Percentiles rank a stretch among this genome's conserved stretches.
These are phyloP conservation scores for Helicoverpa armigera DNA, from an alignment of 1,140 invertebrate genomes.

Conservation along the genomic window DNA sequence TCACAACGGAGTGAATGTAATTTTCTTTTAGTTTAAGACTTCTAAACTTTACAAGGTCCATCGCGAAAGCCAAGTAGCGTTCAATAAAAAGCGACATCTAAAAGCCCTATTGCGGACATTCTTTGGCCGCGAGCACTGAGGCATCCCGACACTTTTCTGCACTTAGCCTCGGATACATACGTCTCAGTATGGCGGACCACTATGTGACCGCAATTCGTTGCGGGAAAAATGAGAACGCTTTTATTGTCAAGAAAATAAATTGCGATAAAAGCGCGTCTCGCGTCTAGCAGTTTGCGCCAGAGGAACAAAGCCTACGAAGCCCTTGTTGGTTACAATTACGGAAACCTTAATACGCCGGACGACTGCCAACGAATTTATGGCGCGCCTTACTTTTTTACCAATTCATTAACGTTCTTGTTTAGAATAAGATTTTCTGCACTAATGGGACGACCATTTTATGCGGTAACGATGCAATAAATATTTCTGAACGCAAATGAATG, in stretches of 20 bases:
- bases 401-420: conserved; percentile 54
- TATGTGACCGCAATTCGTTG: conserved; percentile 69
- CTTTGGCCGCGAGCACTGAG: conserved; percentile 61
- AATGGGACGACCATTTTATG: conserved; percentile 37
- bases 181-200: conserved; percentile 49
- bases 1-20: neutral
- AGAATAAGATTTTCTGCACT: conserved; percentile 25
- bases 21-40: conserved; percentile 34
- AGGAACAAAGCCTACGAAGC: conserved; percentile 63
- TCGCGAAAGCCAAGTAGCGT: conserved; percentile 47
- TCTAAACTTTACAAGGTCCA: conserved; percentile 41
- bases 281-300: conserved; percentile 58
- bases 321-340: conserved; percentile 73
- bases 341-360: conserved; percentile 58
- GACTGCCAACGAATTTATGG: conserved; percentile 65
- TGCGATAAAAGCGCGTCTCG: conserved; percentile 57
- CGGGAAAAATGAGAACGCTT: conserved; percentile 67
- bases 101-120: conserved; percentile 62
- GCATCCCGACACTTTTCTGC: conserved; percentile 67
- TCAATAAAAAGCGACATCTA: conserved; percentile 64
- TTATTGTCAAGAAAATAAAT: conserved; percentile 75
- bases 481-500: conserved; percentile 40
- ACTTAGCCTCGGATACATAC: conserved; percentile 64
- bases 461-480: conserved; percentile 41
- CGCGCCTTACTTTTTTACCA: conserved; percentile 54